Evolutionary conservation across 2,797 vertebrate species (phyloP).

Genomic region (Danio albolineatus): DNA sequence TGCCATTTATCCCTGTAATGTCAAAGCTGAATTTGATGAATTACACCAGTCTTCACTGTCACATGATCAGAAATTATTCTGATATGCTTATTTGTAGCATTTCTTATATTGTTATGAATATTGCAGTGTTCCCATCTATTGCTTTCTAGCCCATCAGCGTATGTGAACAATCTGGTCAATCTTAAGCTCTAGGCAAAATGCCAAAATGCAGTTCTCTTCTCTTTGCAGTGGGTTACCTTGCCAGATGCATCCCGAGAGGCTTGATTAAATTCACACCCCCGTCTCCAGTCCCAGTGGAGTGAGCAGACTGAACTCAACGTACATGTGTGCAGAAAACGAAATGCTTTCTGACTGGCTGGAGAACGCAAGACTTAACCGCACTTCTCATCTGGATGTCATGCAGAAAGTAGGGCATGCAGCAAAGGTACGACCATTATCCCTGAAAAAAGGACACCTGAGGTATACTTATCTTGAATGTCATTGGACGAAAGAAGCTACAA

Average conservation of each 20-base stretch:
- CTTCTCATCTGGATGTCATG: slow-evolving; percentile 15
- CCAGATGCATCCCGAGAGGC: slow-evolving; percentile 28
- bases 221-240: slow-evolving; percentile 17
- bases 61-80: background rate
- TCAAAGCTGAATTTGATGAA: background rate
- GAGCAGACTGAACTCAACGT: background rate
- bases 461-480: background rate
- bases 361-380: background rate
- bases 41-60: background rate
- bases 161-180: background rate
- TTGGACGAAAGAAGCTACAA: background rate
- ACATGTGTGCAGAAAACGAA: slow-evolving; percentile 23
- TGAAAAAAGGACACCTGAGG: background rate
- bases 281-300: slow-evolving; percentile 17
- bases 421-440: background rate
- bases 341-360: background rate
- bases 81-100: background rate
- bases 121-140: background rate
- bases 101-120: background rate
- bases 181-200: background rate
- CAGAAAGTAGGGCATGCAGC: slow-evolving; percentile 2
- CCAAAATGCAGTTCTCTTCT: slow-evolving; percentile 17
- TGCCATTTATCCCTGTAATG: background rate
- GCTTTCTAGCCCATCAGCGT: background rate
- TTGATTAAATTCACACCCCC: slow-evolving; percentile 33